phyloP scores from a whole-genome alignment of 2,797 vertebrate genomes.

The Novumbra hubbsi region DNA sequence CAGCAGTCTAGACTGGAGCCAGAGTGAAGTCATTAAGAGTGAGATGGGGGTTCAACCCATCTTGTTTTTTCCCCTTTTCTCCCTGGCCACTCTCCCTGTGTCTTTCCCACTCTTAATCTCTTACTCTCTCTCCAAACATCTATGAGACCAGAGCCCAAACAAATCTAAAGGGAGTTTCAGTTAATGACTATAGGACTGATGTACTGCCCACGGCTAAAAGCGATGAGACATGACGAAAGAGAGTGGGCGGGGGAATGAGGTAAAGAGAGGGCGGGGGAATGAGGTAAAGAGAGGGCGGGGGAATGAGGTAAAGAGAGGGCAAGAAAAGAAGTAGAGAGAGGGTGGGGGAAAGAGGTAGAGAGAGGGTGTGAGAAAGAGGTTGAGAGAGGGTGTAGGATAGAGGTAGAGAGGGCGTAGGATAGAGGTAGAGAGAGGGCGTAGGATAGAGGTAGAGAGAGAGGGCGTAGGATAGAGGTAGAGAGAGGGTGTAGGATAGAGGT shows the following conservation, averaged over 20 bases:
- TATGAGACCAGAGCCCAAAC: conserved; percentile 34
- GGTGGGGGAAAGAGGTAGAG: background rate
- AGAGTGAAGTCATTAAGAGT: conserved; percentile 5
- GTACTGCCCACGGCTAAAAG: conserved; percentile 20
- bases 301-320: background rate
- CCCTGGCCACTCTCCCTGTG: background rate
- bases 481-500: background rate
- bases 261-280: background rate
- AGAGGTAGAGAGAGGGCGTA: background rate
- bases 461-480: background rate
- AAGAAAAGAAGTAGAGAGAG: background rate
- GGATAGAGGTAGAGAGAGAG: background rate
- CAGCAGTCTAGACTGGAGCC: background rate
- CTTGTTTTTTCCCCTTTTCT: background rate
- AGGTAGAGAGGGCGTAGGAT: background rate
- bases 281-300: background rate
- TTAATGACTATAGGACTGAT: conserved; percentile 41
- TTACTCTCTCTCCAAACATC: conserved; percentile 7
- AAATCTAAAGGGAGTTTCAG: conserved; percentile 60
- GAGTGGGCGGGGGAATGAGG: background rate
- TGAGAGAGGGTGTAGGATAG: background rate
- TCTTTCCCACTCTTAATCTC: conserved; percentile 8
- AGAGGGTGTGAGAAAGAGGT: background rate
- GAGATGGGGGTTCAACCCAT: background rate
- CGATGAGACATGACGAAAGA: conserved; percentile 2